Evolutionary conservation across 2,888 invertebrate species (phyloP), one percentile per base, ranked within the genome.

Genomic region (Griposia aprilina): DNA sequence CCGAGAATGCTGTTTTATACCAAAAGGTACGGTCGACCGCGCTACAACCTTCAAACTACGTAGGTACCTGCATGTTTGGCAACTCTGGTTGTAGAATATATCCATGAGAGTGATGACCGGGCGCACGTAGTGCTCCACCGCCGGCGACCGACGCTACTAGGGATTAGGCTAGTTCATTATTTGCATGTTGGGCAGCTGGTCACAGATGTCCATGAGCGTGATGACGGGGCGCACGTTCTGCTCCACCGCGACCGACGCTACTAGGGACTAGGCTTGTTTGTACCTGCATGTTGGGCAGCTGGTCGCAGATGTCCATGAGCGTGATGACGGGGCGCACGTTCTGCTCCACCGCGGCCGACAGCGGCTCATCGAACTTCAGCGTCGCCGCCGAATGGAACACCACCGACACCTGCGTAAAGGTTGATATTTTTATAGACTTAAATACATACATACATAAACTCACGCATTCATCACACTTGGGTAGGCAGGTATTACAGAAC

Each of bases 371-470:
- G 91, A 98, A 98, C 93, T 98, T 98, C 62, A 98, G 97, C 0
- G 98, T 98, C 0, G 98, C 98, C 0, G 98, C 98, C 48, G 98
- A 98, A 94, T 98, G 98, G 94, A 98, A 98, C 52, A 98, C 98
- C 62, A 98, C 96, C 4, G 98, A 97, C n/a, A 98, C 98, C 92
- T 97, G 96, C 45, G 45, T 0, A 1, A 10, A 45, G 45, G 10
- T 45, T 45, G 10, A 45, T 41, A 41, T 41, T 41, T 41, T 41
- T 41, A 41, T 5, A 41, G 41, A 41, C 41, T 4, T 41, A 41
- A 41, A 41, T 41, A 41, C 41, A 41, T 41, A 41, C 2, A 36
- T 36, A 36, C 30, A 36, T 36, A 36, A 36, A 36, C 30, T 36
- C 30, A 36, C 30, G 30, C 30, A 3, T 36, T 36, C 3, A 36